Evolutionary conservation across 1,140 invertebrate genomes (phyloP), one percentile per base, ranked within the genome.

Genomic region (Schlechtendalia chinensis): DNA sequence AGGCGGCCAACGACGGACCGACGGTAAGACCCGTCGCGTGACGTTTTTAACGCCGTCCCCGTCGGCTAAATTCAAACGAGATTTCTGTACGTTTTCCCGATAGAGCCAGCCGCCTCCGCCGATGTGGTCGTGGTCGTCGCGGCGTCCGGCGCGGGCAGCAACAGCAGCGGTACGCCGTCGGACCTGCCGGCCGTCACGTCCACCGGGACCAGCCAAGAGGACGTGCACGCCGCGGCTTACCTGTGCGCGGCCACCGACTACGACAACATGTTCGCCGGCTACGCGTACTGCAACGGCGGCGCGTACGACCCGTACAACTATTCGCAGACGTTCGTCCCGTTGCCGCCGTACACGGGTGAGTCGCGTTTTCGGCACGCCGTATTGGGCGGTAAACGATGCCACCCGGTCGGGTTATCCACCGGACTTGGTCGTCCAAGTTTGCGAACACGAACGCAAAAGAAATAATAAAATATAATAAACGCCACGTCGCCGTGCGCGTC

Each of bases 221-320:
- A 39, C 32, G 8, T 39, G 4, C 39, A 54, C 5, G 12, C 39
- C 47, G 47, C 69, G 58, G 24, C 45, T n/a, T n/a, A n/a, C n/a
- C n/a, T n/a, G 39, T 10, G 5, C 22, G 29, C 22, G 39, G 17
- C 29, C 16, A 59, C 63, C 75, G 75, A 39, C 16, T 79, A 79
- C 56, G 75, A 79, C 58, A 45, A 27, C 58, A 54, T 79, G 75
- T 24, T 79, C 54, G 32, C 58, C 22, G 39, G 75, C 11, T 63
- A 47, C 39, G 11, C n/a, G 12, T 61, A 61, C 17, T 79, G 58
- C 74, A 47, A 24, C 29, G 47, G 24, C 72, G 19, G 24, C 72
- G 19, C 58, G 58, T 79, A 47, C 58, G 75, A 79, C 22, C 75
- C 75, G n/a, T 79, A 79, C 61, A 61, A 61, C 22, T 79, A 79